phyloP scores from a whole-genome alignment of 1,140 invertebrate genomes.

The Pectinophora gossypiella region DNA sequence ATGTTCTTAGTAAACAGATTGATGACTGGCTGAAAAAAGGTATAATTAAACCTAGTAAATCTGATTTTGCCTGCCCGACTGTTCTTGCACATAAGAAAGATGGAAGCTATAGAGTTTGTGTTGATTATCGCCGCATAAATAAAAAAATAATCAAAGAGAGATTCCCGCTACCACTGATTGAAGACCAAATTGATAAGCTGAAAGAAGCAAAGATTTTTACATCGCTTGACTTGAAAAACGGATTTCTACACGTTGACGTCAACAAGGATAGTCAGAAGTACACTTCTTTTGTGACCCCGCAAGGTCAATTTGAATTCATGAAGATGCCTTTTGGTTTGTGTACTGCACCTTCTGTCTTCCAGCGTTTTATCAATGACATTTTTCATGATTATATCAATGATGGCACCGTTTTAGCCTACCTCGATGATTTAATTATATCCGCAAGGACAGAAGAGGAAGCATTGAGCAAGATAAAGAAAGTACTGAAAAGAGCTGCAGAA shows the following conservation, averaged over 20 bases:
- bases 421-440: conserved; percentile 27
- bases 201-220: conserved; percentile 54
- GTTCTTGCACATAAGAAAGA: conserved; percentile 33
- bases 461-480: conserved; percentile 17
- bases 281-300: too few relatives aligned
- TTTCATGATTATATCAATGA: conserved; percentile 17
- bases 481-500: conserved; percentile 16
- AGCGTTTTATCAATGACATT: too few relatives aligned
- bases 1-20: conserved; percentile 33
- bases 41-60: conserved; percentile 33
- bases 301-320: conserved; percentile 37
- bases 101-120: conserved; percentile 49
- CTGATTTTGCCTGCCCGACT: conserved; percentile 31
- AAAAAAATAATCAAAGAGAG: conserved; percentile 26
- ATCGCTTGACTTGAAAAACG: conserved; percentile 71
- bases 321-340: conserved; percentile 39
- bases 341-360: conserved; percentile 41
- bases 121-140: conserved; percentile 73
- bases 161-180: too few relatives aligned
- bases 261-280: conserved; percentile 22
- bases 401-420: conserved; percentile 15
- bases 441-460: conserved; percentile 21
- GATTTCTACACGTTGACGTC: conserved; percentile 68
- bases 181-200: too few relatives aligned
- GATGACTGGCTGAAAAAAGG: conserved; percentile 27